These are phyloP conservation scores for Amphiprion ocellaris DNA, from an alignment of 2,113 vertebrate genomes.

Conservation along the genomic window DNA sequence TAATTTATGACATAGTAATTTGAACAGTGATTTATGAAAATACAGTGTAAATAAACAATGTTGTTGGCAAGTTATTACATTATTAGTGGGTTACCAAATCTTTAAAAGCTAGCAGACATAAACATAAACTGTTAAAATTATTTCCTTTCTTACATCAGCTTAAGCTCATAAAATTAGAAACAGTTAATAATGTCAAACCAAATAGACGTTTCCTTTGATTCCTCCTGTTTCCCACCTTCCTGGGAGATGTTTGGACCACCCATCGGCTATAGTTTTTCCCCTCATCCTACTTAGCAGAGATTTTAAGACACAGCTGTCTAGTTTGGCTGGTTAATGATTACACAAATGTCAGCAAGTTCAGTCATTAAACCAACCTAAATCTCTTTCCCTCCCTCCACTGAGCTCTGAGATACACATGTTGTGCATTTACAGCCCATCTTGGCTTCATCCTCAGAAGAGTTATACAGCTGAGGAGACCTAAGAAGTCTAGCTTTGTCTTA, in stretches of 20 bases:
- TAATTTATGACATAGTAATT: too few species aligned
- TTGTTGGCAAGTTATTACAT: too few species aligned
- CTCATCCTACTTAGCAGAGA: constrained; percentile 12
- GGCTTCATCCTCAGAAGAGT: constrained; percentile 19
- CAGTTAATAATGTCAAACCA: neutral
- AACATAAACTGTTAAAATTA: too few species aligned
- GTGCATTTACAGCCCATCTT: constrained; percentile 36
- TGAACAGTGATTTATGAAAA: too few species aligned
- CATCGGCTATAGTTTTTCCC: neutral
- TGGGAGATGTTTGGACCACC: constrained; percentile 40
- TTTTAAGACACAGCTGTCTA: constrained; percentile 29
- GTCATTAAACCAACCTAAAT: constrained; percentile 43
- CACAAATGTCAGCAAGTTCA: constrained; percentile 50
- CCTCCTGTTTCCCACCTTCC: neutral
- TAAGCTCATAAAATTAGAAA: constrained; percentile 1
- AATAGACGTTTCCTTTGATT: constrained; percentile 19
- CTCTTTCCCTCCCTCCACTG: constrained; percentile 21
- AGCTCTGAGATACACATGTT: constrained; percentile 39
- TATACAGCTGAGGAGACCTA: constrained; percentile 1
- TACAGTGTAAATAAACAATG: too few species aligned
- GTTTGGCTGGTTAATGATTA: constrained; percentile 32
- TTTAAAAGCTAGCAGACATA: neutral
- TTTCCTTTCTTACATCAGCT: neutral
- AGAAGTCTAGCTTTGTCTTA: too few species aligned
- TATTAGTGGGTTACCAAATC: neutral